These are phyloP conservation scores for Hedya salicella DNA, from an alignment of 2,888 invertebrate species.

Conservation along the genomic window DNA sequence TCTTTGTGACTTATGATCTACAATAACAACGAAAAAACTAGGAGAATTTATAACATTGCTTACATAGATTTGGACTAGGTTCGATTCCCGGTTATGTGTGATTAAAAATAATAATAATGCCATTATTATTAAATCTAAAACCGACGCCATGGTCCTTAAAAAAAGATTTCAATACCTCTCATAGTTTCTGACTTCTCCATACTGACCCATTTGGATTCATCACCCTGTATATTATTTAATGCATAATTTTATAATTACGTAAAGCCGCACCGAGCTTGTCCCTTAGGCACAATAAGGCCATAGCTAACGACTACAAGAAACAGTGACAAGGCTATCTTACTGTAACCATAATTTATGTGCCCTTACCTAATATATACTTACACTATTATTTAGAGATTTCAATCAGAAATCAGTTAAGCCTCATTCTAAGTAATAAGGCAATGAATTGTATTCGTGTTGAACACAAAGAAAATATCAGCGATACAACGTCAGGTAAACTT, in stretches of 20 bases:
- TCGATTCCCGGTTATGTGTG: no score
- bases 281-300: constrained; percentile 48
- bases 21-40: no score
- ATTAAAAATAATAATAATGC: no score
- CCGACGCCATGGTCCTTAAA: no score
- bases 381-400: constrained; percentile 21
- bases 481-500: no score
- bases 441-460: neutral
- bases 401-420: constrained; percentile 12
- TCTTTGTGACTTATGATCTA: no score
- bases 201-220: no score
- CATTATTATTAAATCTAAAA: no score
- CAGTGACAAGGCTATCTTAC: constrained; percentile 46
- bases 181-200: no score
- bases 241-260: constrained; percentile 8
- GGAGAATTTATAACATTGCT: no score
- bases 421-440: neutral
- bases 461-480: neutral
- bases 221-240: neutral
- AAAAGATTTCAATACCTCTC: no score
- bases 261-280: constrained; percentile 43
- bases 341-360: constrained; percentile 10
- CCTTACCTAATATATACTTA: constrained; percentile 4
- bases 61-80: no score
- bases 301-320: constrained; percentile 46